Conservation (phyloP, 2,797 vertebrate species). For the Natrix natrix region DNA sequence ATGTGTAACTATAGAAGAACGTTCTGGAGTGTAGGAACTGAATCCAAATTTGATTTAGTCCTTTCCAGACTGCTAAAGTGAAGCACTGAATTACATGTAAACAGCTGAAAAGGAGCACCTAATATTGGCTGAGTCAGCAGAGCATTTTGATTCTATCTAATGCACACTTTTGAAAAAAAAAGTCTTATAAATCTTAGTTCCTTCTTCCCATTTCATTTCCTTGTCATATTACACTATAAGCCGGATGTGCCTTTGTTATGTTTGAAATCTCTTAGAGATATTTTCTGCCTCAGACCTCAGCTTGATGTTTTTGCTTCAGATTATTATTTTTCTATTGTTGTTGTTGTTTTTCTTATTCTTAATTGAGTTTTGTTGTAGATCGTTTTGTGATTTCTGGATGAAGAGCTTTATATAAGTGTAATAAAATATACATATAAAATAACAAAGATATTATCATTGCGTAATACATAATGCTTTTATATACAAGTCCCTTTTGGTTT, state of each 20-base stretch:
- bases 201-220: not conserved
- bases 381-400: not conserved
- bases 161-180: not conserved
- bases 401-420: not conserved
- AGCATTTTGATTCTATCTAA: not conserved
- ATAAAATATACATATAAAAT: not conserved
- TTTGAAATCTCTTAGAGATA: not conserved
- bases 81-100: not conserved
- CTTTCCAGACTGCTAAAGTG: not conserved
- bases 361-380: not conserved
- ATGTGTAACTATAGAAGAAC: not conserved
- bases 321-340: not conserved
- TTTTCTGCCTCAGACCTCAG: not conserved
- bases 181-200: not conserved
- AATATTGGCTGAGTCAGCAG: not conserved
- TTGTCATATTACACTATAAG: not conserved
- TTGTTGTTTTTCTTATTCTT: not conserved
- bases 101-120: not conserved
- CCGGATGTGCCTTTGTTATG: not conserved
- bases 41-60: conserved; percentile 1
- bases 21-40: not conserved
- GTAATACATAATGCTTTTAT: not conserved
- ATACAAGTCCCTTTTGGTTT: not conserved
- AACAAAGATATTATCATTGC: not conserved
- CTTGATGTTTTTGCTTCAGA: not conserved